Percentiles rank a stretch among this genome's conserved stretches.
These are phyloP conservation scores for Mormyrus proboscirostris DNA, from an alignment of 2,797 vertebrate species.

Conservation along the genomic window DNA sequence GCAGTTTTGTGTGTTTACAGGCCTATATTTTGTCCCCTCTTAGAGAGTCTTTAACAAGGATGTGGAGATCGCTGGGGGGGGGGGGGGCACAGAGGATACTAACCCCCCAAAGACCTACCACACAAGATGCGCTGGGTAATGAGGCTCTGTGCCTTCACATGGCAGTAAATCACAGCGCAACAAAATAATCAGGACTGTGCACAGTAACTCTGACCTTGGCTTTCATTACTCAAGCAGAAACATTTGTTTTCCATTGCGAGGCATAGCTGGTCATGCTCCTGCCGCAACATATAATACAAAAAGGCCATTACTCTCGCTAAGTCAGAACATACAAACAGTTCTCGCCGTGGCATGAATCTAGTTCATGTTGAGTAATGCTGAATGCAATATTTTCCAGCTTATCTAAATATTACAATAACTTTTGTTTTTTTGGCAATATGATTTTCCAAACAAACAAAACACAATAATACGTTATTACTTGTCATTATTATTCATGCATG, in stretches of 20 bases:
- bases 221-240: neutral
- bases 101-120: neutral
- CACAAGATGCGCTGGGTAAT: slow-evolving; percentile 2
- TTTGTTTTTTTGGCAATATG: neutral
- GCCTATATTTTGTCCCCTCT: neutral
- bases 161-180: slow-evolving; percentile 7
- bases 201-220: slow-evolving; percentile 9
- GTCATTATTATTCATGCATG: neutral
- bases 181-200: neutral
- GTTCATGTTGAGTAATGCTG: neutral
- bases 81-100: neutral
- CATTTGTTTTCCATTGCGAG: neutral
- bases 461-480: neutral
- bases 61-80: neutral
- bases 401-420: neutral
- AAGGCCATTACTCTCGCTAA: neutral
- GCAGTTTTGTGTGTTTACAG: neutral
- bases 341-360: neutral
- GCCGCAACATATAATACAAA: neutral
- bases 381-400: slow-evolving; percentile 7
- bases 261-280: neutral
- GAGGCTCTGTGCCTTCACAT: neutral
- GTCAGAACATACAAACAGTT: neutral
- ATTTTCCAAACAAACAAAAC: neutral
- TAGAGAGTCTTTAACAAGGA: neutral